Evolutionary conservation across 1,140 invertebrate genomes (phyloP), one percentile per base, ranked within the genome.

Genomic region (Matsumurasca onukii): DNA sequence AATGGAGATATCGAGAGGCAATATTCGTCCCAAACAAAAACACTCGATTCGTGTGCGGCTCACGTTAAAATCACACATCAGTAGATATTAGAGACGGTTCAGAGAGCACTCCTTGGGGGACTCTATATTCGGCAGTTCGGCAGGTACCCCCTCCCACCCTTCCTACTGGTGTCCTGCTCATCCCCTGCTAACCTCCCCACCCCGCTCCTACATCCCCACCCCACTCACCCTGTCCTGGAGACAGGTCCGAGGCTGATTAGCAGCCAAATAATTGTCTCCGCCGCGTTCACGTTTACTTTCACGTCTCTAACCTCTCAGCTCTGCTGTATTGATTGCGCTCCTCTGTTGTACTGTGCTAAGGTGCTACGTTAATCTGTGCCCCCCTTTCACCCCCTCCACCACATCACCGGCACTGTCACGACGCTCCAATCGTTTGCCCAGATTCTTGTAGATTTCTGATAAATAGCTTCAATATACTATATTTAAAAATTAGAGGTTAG

Each of bases 51-150:
- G 55, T 59, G 55, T 59, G 55, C 55, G 25, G n/a, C 55, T 59
- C 55, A 59, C 55, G 55, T 59, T 59, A 29, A 59, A 59, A 59
- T 59, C 55, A 59, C 55, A 59, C 55, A 59, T 59, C 55, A 59
- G 30, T 22, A 59, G 55, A 59, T 59, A 59, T 59, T 59, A 59
- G 55, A 59, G 24, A 27, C 55, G 24, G 55, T 29, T 59, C 55
- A 27, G 55, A 59, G 55, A 59, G 55, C 25, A 59, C 55, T 59
- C 55, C 55, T 59, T 59, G 12, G 55, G 55, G 55, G 55, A 59
- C 55, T 25, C 55, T 59, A 59, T 59, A 59, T 59, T 27, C 55
- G 55, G 15, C 25, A 24, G 55, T 59, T 59, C 55, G 25, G 24
- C 55, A 52, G 49, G 55, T 59, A 25, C 55, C 24, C 49, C 3